A percentile compares a stretch with the other conserved stretches of the same genome.
Evolutionary conservation across 2,888 invertebrate species (phyloP).

Genomic region (Lucinisca nassula): DNA sequence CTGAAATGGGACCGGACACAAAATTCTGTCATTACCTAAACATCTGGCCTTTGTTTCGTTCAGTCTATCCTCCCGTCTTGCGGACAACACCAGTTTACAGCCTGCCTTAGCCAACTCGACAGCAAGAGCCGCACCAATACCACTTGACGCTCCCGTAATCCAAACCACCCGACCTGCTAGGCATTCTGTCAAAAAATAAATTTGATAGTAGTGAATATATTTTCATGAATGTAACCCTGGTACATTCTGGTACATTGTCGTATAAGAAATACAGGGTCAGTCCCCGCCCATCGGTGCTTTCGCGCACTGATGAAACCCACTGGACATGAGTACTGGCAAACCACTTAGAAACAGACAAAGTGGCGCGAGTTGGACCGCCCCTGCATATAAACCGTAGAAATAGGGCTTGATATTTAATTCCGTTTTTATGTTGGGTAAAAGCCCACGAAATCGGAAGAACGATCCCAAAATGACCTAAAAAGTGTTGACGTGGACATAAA

Average conservation of each 20-base stretch:
- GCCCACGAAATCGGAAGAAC: too few species aligned
- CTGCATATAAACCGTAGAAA: too few species aligned
- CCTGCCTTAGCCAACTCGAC: slow-evolving; percentile 88
- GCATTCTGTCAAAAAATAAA: slow-evolving; percentile 86
- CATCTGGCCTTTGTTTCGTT: slow-evolving; percentile 68
- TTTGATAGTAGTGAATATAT: not conserved
- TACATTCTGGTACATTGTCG: not conserved
- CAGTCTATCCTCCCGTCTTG: slow-evolving; percentile 72
- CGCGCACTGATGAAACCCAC: not conserved
- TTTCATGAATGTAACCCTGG: not conserved
- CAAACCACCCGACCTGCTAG: slow-evolving; percentile 93
- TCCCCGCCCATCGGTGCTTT: not conserved
- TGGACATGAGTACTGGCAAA: too few species aligned
- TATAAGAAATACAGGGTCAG: not conserved
- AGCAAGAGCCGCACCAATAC: slow-evolving; percentile 93
- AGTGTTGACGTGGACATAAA: too few species aligned
- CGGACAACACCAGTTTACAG: slow-evolving; percentile 73
- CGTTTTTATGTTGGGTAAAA: too few species aligned
- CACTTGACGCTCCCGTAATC: slow-evolving; percentile 95
- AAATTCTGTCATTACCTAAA: slow-evolving; percentile 56
- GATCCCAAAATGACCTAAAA: too few species aligned
- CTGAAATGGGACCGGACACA: not conserved
- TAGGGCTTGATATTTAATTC: too few species aligned
- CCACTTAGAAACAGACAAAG: too few species aligned
- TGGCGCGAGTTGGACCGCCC: too few species aligned